A percentile compares a stretch with the other conserved stretches of the same genome.
Conservation (phyloP, 1,140 invertebrate species). For the Mycetomoellerius zeteki region DNA sequence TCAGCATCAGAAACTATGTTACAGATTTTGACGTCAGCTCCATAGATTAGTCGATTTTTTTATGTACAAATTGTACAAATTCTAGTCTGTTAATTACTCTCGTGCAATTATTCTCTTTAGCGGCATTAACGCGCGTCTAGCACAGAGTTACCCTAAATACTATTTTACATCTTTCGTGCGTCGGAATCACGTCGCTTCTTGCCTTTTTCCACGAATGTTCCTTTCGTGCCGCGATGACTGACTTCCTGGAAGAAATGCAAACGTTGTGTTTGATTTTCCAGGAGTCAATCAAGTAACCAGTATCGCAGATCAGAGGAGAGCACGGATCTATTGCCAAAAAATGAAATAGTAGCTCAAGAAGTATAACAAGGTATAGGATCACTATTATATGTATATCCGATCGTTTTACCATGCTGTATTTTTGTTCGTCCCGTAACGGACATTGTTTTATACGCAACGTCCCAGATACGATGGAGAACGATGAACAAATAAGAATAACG, state of each 20-base stretch:
- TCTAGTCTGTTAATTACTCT: constrained; percentile 14
- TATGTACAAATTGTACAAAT: background rate
- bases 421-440: constrained; percentile 21
- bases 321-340: constrained; percentile 5
- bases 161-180: background rate
- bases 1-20: too few species aligned
- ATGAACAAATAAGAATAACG: background rate
- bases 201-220: background rate
- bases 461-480: background rate
- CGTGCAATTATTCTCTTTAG: constrained; percentile 28
- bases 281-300: constrained; percentile 49
- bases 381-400: background rate
- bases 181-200: constrained; percentile 13
- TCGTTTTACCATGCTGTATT: background rate
- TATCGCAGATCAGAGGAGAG: constrained; percentile 27
- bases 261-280: constrained; percentile 63
- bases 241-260: constrained; percentile 55
- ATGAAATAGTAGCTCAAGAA: background rate
- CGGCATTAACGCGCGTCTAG: background rate
- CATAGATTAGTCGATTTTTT: background rate
- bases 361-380: background rate
- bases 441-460: constrained; percentile 35
- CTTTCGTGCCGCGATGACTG: constrained; percentile 16
- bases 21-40: too few species aligned
- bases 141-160: constrained; percentile 39